These are phyloP conservation scores for Eudasyphora cyanicolor DNA, from an alignment of 2,888 invertebrate species.

Conservation along the genomic window DNA sequence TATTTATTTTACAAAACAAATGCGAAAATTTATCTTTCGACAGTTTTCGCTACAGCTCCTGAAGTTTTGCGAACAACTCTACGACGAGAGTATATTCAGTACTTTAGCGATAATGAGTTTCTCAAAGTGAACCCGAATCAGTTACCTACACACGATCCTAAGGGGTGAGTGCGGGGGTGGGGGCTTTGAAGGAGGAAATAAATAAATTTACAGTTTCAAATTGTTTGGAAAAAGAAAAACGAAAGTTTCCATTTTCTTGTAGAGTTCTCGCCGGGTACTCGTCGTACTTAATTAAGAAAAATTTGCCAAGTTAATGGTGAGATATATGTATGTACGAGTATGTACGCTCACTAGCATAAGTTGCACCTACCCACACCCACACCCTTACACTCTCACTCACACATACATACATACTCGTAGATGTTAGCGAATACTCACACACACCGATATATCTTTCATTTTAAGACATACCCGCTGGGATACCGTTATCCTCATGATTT, in stretches of 20 bases:
- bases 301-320: constrained; percentile 40
- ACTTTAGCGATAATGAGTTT: constrained; percentile 53
- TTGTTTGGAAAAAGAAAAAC: constrained; percentile 43
- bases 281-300: constrained; percentile 37
- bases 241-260: constrained; percentile 43
- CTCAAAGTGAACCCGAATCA: constrained; percentile 44
- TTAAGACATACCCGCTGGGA: constrained; percentile 21
- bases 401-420: background rate
- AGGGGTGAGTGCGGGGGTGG: background rate
- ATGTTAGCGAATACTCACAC: no score
- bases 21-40: constrained; percentile 42
- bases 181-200: no score
- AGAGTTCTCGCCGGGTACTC: background rate
- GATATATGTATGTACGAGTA: no score
- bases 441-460: constrained; percentile 13
- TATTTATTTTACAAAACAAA: constrained; percentile 26
- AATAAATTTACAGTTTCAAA: constrained; percentile 54
- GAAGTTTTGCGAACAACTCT: background rate
- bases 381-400: background rate
- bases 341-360: no score
- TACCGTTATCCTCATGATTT: constrained; percentile 59
- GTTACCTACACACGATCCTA: constrained; percentile 22
- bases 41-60: constrained; percentile 26
- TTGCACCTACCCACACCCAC: constrained; percentile 34
- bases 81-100: background rate